Evolutionary conservation across 2,113 vertebrate genomes (phyloP).

Genomic region (Elephas maximus): DNA sequence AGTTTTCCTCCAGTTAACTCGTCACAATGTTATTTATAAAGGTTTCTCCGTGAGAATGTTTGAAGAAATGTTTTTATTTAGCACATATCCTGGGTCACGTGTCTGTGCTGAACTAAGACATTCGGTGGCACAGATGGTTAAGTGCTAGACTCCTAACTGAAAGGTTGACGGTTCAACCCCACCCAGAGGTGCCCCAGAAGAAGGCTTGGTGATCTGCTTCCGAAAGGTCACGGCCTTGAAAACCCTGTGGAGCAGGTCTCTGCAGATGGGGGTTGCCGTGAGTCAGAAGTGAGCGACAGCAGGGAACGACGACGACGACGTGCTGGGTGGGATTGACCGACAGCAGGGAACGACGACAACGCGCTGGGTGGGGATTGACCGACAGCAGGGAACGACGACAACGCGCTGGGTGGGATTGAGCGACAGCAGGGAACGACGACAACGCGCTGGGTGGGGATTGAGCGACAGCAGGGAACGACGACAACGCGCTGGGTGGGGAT

Average conservation of each 20-base stretch:
- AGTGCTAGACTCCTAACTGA: neutral
- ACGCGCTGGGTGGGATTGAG: no score
- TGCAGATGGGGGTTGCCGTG: no score
- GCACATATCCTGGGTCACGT: conserved; percentile 38
- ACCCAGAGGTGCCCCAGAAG: neutral
- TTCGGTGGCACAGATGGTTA: neutral
- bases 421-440: no score
- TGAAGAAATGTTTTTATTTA: neutral
- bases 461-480: no score
- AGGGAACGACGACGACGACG: neutral
- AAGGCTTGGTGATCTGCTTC: neutral
- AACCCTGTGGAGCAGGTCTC: no score
- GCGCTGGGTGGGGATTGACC: neutral
- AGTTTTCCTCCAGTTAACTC: neutral
- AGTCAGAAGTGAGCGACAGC: no score
- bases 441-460: no score
- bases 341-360: neutral
- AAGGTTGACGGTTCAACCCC: neutral
- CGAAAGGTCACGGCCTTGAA: neutral
- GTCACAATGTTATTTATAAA: neutral
- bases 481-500: no score
- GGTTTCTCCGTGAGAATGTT: neutral
- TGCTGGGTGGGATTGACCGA: neutral
- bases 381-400: no score
- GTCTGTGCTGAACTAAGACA: neutral